Evolutionary conservation across 2,113 vertebrate species (phyloP), one percentile per base, ranked within the genome.

Genomic region (Mustela lutreola): DNA sequence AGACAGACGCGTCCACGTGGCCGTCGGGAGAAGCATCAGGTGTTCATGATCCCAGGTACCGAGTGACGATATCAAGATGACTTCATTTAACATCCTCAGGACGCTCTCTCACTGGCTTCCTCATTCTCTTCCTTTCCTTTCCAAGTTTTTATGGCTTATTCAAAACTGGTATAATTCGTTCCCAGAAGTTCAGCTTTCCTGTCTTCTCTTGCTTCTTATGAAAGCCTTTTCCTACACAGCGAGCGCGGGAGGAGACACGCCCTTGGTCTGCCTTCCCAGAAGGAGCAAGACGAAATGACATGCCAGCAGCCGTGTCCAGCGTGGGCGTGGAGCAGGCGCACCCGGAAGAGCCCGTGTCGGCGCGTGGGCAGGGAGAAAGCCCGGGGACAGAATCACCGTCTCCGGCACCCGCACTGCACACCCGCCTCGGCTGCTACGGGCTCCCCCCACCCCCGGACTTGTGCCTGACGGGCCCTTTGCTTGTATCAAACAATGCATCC

Each of bases 121-220:
- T 16, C 50, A 53, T 16, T 87, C 7, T 92, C 1, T 6, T 4
- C 18, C 48, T 56, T 93, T 92, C 96, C 93, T 97, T 96, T 97
- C 96, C 88, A 92, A 95, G 98, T 95, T 95, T 97, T 96, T 93
- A 87, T 24, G 83, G 73, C 94, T 98, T 97, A 97, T 97, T 97
- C 97, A 94, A 98, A 98, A 97, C 22, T 71, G 83, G 84, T 95
- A 94, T 19, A 45, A 98, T 95, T 96, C 95, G 96, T 97, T 98
- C 91, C 98, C 95, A 92, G 94, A 98, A 97, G 92, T 94, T 92
- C 45, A 91, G 97, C 96, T 94, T 95, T 97, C 70, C 42, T 94
- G 96, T 97, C 96, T 98, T 98, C 53, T 91, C 97, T 96, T 96
- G 87, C 84, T 95, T 96, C 85, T 96, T 98, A 96, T 98, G 96